Evolutionary conservation across 1,140 invertebrate species (phyloP).

Genomic region (Eciton burchellii): DNA sequence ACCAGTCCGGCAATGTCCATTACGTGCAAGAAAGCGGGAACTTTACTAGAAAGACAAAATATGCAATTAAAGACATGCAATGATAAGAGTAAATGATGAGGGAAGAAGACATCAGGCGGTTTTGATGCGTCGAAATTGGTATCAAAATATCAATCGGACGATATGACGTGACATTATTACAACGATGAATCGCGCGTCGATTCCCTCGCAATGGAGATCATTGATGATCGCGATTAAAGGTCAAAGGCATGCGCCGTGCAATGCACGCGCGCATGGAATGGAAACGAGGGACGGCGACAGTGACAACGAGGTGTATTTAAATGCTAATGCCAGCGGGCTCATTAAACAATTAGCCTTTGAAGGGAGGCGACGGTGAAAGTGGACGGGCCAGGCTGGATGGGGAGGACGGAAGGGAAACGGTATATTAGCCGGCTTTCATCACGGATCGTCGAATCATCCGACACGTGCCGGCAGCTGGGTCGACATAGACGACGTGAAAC

Average conservation of each 20-base stretch:
- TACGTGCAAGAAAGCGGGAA: constrained; percentile 98
- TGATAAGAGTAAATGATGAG: not conserved
- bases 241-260: constrained; percentile 46
- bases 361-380: constrained; percentile 75
- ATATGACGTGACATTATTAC: not conserved
- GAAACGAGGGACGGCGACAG: constrained; percentile 64
- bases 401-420: constrained; percentile 34
- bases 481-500: constrained; percentile 48
- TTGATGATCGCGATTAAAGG: constrained; percentile 46
- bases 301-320: constrained; percentile 81
- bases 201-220: not conserved
- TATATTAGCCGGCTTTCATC: constrained; percentile 80
- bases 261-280: constrained; percentile 60
- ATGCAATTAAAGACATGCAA: constrained; percentile 20
- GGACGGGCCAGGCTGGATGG: constrained; percentile 23
- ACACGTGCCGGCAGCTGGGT: constrained; percentile 77
- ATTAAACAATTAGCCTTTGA: constrained; percentile 84
- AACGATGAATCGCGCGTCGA: not conserved
- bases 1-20: constrained; percentile 99
- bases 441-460: constrained; percentile 76
- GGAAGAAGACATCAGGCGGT: not conserved
- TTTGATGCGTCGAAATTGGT: not conserved
- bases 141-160: not conserved
- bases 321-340: constrained; percentile 80
- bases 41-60: constrained; percentile 91